These are phyloP conservation scores for Puma concolor DNA, from an alignment of 2,113 vertebrate genomes.

Conservation along the genomic window DNA sequence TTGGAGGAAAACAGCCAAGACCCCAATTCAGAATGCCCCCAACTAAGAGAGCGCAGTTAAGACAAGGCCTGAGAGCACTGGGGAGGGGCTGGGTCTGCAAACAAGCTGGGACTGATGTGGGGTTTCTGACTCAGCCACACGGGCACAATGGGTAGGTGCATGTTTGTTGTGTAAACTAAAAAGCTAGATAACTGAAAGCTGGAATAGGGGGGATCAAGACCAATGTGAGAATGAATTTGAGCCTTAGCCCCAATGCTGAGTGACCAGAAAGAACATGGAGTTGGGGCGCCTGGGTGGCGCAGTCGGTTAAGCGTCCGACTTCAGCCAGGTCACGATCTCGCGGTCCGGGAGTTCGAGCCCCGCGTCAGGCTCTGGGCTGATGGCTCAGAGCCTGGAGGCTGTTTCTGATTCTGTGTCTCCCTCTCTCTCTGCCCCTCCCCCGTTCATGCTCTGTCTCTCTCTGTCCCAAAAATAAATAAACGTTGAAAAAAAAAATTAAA, in stretches of 20 bases:
- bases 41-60: background rate
- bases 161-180: background rate
- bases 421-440: too few species aligned
- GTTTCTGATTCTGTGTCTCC: too few species aligned
- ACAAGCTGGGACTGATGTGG: background rate
- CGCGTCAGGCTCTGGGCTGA: too few species aligned
- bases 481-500: too few species aligned
- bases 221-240: background rate
- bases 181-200: background rate
- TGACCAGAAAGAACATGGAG: background rate
- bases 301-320: too few species aligned
- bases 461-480: too few species aligned
- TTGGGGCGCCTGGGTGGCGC: too few species aligned
- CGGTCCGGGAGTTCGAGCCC: too few species aligned
- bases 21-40: accelerated
- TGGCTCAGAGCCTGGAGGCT: too few species aligned
- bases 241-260: too few species aligned
- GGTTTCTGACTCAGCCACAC: accelerated
- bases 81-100: background rate
- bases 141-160: background rate
- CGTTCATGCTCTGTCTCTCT: too few species aligned
- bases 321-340: too few species aligned
- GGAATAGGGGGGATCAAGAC: background rate
- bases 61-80: background rate
- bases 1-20: background rate